phyloP scores from a whole-genome alignment of 1,140 invertebrate genomes.

The Eufriesea mexicana region DNA sequence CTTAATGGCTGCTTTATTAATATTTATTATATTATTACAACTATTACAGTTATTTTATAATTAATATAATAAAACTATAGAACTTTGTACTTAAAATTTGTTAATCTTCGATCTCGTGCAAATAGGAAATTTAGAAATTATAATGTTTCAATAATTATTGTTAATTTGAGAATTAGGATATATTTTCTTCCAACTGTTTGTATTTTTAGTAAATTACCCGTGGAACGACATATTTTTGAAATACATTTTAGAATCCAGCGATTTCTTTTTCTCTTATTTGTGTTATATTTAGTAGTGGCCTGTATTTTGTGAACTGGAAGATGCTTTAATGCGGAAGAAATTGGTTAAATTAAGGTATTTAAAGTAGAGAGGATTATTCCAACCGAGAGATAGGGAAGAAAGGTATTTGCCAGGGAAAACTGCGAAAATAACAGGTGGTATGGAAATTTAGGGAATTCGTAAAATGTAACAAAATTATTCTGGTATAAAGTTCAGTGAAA shows the following conservation, averaged over 20 bases:
- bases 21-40: too few species aligned
- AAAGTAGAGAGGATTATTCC: constrained; percentile 1
- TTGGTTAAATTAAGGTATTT: background rate
- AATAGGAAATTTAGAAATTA: too few species aligned
- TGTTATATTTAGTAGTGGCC: background rate
- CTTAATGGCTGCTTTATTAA: too few species aligned
- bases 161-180: too few species aligned
- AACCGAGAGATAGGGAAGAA: background rate
- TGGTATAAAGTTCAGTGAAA: background rate
- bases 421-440: background rate
- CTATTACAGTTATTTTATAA: too few species aligned
- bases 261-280: background rate
- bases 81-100: too few species aligned
- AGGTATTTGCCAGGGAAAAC: background rate
- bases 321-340: background rate
- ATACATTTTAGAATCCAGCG: too few species aligned
- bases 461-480: background rate
- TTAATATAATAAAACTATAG: too few species aligned
- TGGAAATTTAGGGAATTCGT: background rate
- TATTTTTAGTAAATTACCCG: background rate
- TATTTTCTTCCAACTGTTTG: too few species aligned
- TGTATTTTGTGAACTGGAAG: background rate
- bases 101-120: too few species aligned
- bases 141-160: too few species aligned
- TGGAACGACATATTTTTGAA: background rate